Evolutionary conservation across 2,888 invertebrate genomes (phyloP).

Genomic region (Synergus itoensis): DNA sequence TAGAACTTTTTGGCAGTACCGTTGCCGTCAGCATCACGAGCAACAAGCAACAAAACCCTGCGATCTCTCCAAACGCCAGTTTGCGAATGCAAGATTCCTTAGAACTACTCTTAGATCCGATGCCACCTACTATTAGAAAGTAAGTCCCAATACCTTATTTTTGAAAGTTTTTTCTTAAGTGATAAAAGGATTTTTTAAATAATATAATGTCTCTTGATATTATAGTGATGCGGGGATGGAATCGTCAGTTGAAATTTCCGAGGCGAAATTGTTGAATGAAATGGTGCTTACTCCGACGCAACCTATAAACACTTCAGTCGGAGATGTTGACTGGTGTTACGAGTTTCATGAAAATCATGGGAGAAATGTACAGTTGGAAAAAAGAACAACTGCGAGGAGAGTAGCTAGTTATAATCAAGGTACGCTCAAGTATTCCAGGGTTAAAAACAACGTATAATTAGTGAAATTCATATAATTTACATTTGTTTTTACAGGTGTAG

Average conservation of each 20-base stretch:
- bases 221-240: conserved; percentile 76
- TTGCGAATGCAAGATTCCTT: conserved; percentile 81
- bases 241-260: conserved; percentile 72
- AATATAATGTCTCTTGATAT: neutral
- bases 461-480: neutral
- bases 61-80: conserved; percentile 78
- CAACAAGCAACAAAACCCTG: conserved; percentile 80
- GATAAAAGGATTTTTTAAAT: neutral
- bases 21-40: conserved; percentile 88
- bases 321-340: conserved; percentile 77
- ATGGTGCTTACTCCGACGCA: conserved; percentile 72
- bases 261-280: conserved; percentile 72
- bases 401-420: conserved; percentile 92
- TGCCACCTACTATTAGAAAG: conserved; percentile 75
- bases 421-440: conserved; percentile 69
- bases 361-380: conserved; percentile 87
- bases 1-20: conserved; percentile 90
- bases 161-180: neutral
- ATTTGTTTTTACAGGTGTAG: conserved; percentile 78
- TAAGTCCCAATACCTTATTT: conserved; percentile 53
- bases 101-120: conserved; percentile 81
- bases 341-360: conserved; percentile 92
- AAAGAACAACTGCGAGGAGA: conserved; percentile 84
- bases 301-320: conserved; percentile 59
- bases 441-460: neutral